These are phyloP conservation scores for Holothuria scabra DNA, from an alignment of 53 echinoderm and acorn worm species.

Conservation along the genomic window DNA sequence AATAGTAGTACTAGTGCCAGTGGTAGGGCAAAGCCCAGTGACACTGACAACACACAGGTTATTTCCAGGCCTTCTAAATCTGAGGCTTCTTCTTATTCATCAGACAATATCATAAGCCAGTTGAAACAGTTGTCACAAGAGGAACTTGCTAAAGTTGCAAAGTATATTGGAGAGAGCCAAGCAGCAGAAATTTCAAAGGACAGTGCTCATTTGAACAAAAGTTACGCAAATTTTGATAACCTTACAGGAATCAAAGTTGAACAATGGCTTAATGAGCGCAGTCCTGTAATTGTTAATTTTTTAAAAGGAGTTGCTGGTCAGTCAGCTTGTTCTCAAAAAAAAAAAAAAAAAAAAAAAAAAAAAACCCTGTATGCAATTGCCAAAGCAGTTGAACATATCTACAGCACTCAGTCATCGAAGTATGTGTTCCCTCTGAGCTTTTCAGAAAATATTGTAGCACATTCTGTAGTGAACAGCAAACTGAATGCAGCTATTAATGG, in stretches of 20 bases:
- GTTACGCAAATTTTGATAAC: neutral
- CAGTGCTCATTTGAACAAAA: neutral
- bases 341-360: neutral
- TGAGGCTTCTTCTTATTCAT: neutral
- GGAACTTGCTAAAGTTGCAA: neutral
- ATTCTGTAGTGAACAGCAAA: slow-evolving; percentile 20
- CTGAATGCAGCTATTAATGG: slow-evolving; percentile 5
- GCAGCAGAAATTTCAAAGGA: neutral
- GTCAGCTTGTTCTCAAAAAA: neutral
- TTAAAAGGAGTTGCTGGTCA: slow-evolving; percentile 13
- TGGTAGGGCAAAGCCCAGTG: too few relatives aligned
- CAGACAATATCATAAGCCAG: neutral
- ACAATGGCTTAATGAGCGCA: slow-evolving; percentile 9
- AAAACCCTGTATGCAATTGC: slow-evolving; percentile 3
- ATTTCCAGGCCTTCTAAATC: too few relatives aligned
- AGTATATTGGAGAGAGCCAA: neutral
- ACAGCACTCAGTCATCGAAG: neutral
- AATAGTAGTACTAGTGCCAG: too few relatives aligned
- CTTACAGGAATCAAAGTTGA: neutral
- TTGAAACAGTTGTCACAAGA: neutral
- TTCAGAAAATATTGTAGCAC: neutral
- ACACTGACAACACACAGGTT: too few relatives aligned
- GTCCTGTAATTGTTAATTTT: slow-evolving; percentile 3
- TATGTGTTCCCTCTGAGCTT: slow-evolving; percentile 9
- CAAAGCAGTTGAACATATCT: neutral